These are phyloP conservation scores for Sarcophaga carnaria DNA, from an alignment of 2,888 invertebrate genomes.

Conservation along the genomic window DNA sequence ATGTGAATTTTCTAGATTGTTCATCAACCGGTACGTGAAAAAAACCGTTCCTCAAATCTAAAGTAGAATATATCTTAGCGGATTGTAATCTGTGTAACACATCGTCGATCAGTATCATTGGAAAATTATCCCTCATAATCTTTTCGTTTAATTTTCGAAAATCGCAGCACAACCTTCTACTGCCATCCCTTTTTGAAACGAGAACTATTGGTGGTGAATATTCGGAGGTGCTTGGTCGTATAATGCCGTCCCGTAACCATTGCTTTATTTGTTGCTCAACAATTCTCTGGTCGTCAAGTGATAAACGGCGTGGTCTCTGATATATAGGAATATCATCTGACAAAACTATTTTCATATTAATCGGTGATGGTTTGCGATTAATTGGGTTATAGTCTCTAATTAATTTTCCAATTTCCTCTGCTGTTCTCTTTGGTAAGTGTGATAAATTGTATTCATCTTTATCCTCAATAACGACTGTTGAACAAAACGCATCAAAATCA, in stretches of 20 bases:
- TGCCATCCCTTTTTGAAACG: slow-evolving; percentile 30
- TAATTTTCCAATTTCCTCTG: too few species aligned
- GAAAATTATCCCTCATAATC: slow-evolving; percentile 58
- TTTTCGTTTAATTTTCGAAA: slow-evolving; percentile 37
- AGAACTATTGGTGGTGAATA: slow-evolving; percentile 26
- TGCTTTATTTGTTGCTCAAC: too few species aligned
- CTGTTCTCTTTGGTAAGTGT: too few species aligned
- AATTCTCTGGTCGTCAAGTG: too few species aligned
- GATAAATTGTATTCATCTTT: too few species aligned
- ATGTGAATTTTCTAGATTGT: slow-evolving; percentile 57
- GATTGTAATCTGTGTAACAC: slow-evolving; percentile 55
- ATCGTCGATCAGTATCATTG: slow-evolving; percentile 54
- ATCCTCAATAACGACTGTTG: too few species aligned
- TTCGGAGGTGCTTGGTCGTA: too few species aligned
- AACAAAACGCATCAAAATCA: too few species aligned
- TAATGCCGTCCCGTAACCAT: too few species aligned
- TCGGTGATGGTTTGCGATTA: too few species aligned
- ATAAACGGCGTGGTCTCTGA: too few species aligned
- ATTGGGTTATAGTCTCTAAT: too few species aligned
- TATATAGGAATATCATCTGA: slow-evolving; percentile 5
- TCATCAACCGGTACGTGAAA: slow-evolving; percentile 67
- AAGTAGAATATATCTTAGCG: slow-evolving; percentile 55
- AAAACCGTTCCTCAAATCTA: slow-evolving; percentile 58
- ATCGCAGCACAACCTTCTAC: slow-evolving; percentile 11
- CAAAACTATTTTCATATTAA: slow-evolving; percentile 13